Conservation (phyloP, 2,797 vertebrate genomes). For the Acanthurus lineatus region DNA sequence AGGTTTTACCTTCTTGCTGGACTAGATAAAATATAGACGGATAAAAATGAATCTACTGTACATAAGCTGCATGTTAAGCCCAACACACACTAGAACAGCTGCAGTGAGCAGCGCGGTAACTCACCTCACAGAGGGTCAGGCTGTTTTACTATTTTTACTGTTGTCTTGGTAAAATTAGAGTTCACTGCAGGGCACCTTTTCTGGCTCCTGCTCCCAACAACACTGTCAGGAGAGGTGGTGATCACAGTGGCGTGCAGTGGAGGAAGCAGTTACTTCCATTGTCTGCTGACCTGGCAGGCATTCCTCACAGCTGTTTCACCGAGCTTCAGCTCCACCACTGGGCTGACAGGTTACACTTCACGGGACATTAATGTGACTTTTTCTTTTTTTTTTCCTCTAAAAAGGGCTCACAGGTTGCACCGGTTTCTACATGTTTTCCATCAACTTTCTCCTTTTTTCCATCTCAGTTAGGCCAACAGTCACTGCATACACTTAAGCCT, state of each 20-base stretch:
- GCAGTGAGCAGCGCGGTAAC: too few relatives aligned
- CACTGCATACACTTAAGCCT: neutral
- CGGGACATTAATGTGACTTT: neutral
- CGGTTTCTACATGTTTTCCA: slow-evolving; percentile 13
- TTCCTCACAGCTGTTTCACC: neutral
- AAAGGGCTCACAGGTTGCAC: neutral
- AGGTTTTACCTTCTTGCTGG: neutral
- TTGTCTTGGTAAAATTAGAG: neutral
- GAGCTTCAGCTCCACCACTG: neutral
- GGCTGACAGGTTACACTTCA: neutral
- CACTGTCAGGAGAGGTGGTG: neutral
- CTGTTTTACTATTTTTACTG: too few relatives aligned
- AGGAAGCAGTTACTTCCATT: slow-evolving; percentile 11
- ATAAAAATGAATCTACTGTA: too few relatives aligned
- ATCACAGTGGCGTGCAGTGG: neutral
- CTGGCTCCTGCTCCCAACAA: neutral
- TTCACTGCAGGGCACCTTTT: neutral
- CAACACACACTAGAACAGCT: too few relatives aligned
- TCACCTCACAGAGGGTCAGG: too few relatives aligned
- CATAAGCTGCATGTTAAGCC: too few relatives aligned
- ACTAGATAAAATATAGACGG: neutral
- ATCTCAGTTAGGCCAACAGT: neutral
- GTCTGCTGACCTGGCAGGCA: slow-evolving; percentile 5
- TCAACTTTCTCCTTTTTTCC: neutral
- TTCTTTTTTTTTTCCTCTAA: neutral